Percentiles rank a stretch among this genome's conserved stretches.
Conservation (phyloP, 2,888 invertebrate species). For the Theretra japonica region DNA sequence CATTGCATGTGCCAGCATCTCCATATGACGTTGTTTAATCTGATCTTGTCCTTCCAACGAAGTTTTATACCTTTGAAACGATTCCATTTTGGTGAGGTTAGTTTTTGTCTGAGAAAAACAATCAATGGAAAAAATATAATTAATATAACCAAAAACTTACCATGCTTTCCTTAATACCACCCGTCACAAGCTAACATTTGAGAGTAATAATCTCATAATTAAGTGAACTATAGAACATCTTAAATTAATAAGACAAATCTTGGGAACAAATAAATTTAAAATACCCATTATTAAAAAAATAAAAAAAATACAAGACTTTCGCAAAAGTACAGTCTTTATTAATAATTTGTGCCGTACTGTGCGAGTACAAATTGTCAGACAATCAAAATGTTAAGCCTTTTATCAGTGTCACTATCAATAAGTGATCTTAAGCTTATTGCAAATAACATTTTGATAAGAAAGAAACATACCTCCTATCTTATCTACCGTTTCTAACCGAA, state of each 20-base stretch:
- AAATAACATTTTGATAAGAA: slow-evolving; percentile 79
- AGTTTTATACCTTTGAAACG: slow-evolving; percentile 99
- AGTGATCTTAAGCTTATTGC: slow-evolving; percentile 76
- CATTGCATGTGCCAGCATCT: slow-evolving; percentile 99
- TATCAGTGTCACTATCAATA: slow-evolving; percentile 77
- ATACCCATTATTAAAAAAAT: slow-evolving; percentile 65
- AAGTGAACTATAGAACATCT: slow-evolving; percentile 70
- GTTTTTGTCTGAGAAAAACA: slow-evolving; percentile 93
- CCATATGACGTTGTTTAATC: slow-evolving; percentile 99
- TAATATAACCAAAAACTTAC: slow-evolving; percentile 57
- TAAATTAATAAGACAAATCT: slow-evolving; percentile 69
- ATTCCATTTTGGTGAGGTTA: slow-evolving; percentile 99
- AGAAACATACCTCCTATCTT: slow-evolving; percentile 71
- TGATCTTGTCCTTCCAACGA: slow-evolving; percentile 99
- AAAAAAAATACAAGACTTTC: slow-evolving; percentile 47
- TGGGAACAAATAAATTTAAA: slow-evolving; percentile 63
- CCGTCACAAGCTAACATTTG: slow-evolving; percentile 70
- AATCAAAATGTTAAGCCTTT: slow-evolving; percentile 61
- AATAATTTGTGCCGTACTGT: slow-evolving; percentile 68
- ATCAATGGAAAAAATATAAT: slow-evolving; percentile 47
- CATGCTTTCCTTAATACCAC: slow-evolving; percentile 58
- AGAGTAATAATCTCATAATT: slow-evolving; percentile 58
- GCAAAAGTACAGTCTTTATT: slow-evolving; percentile 60
- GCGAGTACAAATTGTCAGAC: slow-evolving; percentile 58
- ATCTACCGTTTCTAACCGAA: slow-evolving; percentile 66